Base-by-base conservation (phyloP, 2,113 vertebrate genomes). In the Trachemys scripta region DNA sequence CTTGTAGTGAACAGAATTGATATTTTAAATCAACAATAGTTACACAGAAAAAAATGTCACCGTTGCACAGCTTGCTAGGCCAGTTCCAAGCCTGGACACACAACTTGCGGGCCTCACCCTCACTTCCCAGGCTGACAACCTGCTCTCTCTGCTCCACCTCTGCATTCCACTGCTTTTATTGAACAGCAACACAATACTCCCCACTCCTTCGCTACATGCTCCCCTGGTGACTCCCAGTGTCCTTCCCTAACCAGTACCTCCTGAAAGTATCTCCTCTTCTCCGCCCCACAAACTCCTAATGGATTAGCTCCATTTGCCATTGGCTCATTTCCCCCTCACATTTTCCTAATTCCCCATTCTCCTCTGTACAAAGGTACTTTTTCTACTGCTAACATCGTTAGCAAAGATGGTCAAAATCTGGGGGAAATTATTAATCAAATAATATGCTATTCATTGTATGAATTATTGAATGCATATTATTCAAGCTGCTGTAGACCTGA, bases 331-430 rank as follows among this genome's bases (percentile, higher is more conserved):
- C 69, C 84, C 2, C 3, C 24, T 92, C 92, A 93, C 85, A 42
- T 89, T 88, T 8, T 27, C n/a, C 76, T 24, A 6, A 1, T 3
- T 0, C 1, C 9, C 9, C 20, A 10, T 90, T 96, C 92, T 90
- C 49, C 22, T 85, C 42, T 82, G 53, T 42, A 49, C 20, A 80
- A 57, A 95, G 59, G 75, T 51, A 89, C 17, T 5, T 82, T 85
- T 94, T 93, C 78, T 93, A 85, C 76, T 95, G 92, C 90, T 86
- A 82, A 88, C 75, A 35, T 82, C 94, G 93, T 94, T 89, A 94
- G 62, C 72, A 93, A 62, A 95, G 42, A n/a, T 62, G 62, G 92
- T 72, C 69, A 93, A 90, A 93, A 88, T 90, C 88, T 89, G 25
- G 80, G 47, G 91, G 79, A 96, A 91, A 45, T 53, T 80, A 91